These are phyloP conservation scores for Ips typographus DNA, from an alignment of 1,140 invertebrate species.

Conservation along the genomic window DNA sequence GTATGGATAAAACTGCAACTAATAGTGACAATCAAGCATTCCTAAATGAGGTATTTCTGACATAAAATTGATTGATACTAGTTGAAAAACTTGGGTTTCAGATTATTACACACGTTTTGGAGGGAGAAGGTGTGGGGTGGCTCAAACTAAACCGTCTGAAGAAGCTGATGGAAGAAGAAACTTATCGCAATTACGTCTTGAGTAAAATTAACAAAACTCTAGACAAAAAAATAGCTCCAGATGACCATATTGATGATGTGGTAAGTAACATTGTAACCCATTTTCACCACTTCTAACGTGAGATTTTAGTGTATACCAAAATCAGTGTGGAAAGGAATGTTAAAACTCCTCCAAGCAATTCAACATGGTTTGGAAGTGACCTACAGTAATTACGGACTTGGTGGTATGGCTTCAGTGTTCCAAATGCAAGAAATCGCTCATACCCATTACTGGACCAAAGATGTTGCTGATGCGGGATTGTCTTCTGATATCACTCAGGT, in stretches of 20 bases:
- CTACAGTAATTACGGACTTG: conserved; percentile 90
- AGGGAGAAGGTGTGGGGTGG: conserved; percentile 97
- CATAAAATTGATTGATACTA: conserved; percentile 10
- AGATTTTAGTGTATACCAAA: conserved; percentile 75
- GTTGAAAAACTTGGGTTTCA: conserved; percentile 51
- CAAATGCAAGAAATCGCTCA: conserved; percentile 97
- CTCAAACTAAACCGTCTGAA: conserved; percentile 91
- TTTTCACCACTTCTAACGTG: conserved; percentile 12
- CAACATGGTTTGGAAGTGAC: conserved; percentile 89
- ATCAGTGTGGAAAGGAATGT: conserved; percentile 94
- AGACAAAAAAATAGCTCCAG: conserved; percentile 89
- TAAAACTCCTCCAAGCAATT: conserved; percentile 88
- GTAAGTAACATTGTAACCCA: conserved; percentile 61
- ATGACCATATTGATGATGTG: conserved; percentile 97
- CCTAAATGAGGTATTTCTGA: conserved; percentile 69
- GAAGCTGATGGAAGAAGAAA: conserved; percentile 99
- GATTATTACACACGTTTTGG: conserved; percentile 87
- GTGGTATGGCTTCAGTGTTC: conserved; percentile 96
- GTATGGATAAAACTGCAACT: conserved; percentile 67
- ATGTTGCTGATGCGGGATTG: conserved; percentile 61
- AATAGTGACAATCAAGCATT: conserved; percentile 87
- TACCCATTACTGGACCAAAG: conserved; percentile 97
- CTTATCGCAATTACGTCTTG: conserved; percentile 93
- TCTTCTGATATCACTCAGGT: conserved; percentile 46
- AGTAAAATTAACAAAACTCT: conserved; percentile 93